Conservation (phyloP, 2,797 vertebrate genomes). For the Morus bassanus region DNA sequence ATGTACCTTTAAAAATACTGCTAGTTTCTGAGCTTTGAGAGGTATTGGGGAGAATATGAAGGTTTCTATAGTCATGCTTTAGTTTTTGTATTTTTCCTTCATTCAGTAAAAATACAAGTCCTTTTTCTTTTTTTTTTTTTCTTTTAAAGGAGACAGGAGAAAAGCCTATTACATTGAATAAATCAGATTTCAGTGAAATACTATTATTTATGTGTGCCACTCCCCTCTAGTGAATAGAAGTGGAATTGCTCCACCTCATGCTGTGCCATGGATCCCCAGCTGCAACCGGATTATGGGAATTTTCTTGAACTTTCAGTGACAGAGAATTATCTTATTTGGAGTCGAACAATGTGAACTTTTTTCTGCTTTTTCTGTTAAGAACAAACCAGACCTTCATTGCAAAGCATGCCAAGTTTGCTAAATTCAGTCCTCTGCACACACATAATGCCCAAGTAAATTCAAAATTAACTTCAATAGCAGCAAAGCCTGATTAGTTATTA, state of each 20-base stretch:
- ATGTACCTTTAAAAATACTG: neutral
- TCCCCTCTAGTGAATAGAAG: slow-evolving; percentile 43
- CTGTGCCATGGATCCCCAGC: neutral
- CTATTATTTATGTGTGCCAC: neutral
- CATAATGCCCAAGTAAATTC: neutral
- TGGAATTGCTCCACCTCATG: neutral
- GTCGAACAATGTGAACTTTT: neutral
- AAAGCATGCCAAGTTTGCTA: neutral
- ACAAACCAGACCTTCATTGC: neutral
- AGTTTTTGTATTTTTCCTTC: neutral
- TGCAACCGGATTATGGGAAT: neutral
- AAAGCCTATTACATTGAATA: neutral
- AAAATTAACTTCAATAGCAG: neutral
- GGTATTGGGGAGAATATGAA: neutral
- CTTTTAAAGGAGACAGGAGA: neutral
- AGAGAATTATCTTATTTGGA: neutral
- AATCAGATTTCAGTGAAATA: neutral
- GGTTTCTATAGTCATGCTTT: neutral
- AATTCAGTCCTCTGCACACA: neutral
- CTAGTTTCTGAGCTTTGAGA: neutral
- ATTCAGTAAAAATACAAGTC: neutral
- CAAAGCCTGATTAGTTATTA: neutral
- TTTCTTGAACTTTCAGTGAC: neutral
- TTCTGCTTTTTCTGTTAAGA: neutral
- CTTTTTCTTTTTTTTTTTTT: neutral